phyloP scores from a whole-genome alignment of 2,113 vertebrate genomes.

The Scophthalmus maximus region DNA sequence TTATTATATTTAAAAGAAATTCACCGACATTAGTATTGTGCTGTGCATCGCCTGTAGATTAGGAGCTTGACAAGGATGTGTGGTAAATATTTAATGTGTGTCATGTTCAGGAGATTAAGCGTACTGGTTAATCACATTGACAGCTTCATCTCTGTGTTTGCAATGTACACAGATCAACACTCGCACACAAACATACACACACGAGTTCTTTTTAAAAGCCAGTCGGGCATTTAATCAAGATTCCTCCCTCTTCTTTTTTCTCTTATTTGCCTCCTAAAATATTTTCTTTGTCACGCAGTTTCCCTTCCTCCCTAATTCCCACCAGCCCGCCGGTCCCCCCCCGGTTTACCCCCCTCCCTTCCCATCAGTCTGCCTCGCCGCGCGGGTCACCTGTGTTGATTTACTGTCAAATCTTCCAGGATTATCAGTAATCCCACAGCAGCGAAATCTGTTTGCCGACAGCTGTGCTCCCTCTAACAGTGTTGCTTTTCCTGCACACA shows the following conservation, averaged over 20 bases:
- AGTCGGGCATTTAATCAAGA: conserved; percentile 30
- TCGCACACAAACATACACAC: not conserved
- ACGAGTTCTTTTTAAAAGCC: conserved; percentile 6
- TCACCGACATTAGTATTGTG: not conserved
- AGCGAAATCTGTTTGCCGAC: conserved; percentile 80
- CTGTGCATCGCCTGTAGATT: conserved; percentile 22
- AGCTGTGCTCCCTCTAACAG: conserved; percentile 75
- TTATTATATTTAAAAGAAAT: not conserved
- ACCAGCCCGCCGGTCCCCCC: not conserved
- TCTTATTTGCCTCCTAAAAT: conserved; percentile 22
- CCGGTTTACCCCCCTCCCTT: too few species aligned
- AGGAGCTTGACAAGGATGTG: conserved; percentile 25
- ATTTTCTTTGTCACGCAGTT: not conserved
- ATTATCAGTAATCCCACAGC: conserved; percentile 81
- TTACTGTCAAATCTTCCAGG: conserved; percentile 82
- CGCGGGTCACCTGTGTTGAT: conserved; percentile 79
- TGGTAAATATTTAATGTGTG: not conserved
- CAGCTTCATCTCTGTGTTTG: conserved; percentile 27
- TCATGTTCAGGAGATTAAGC: conserved; percentile 42
- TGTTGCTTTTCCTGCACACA: conserved; percentile 66
- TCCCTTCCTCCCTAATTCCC: conserved; percentile 14
- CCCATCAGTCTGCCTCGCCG: conserved; percentile 26
- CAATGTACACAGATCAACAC: not conserved
- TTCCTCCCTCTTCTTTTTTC: conserved; percentile 4
- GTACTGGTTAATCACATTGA: conserved; percentile 19